Conservation (phyloP, 2,797 vertebrate genomes). For the Spinus olivaceus region DNA sequence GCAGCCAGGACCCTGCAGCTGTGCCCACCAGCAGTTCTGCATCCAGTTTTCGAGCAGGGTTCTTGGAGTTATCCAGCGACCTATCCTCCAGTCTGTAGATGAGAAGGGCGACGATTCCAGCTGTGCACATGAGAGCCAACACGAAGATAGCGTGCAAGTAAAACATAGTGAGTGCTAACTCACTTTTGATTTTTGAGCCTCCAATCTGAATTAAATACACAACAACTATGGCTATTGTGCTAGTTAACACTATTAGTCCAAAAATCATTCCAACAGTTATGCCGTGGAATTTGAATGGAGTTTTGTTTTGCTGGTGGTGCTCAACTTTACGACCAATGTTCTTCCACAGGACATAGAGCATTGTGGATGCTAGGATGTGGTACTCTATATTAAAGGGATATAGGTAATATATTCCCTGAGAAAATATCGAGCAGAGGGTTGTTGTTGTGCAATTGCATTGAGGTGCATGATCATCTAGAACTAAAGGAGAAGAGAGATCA, state of each 20-base stretch:
- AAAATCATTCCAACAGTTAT: conserved; percentile 81
- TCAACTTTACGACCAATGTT: conserved; percentile 90
- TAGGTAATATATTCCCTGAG: conserved; percentile 89
- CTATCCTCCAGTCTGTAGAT: conserved; percentile 84
- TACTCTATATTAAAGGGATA: conserved; percentile 98
- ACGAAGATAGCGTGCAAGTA: conserved; percentile 86
- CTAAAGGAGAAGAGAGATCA: conserved; percentile 37
- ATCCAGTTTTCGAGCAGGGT: conserved; percentile 89
- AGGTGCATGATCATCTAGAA: conserved; percentile 79
- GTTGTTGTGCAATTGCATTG: conserved; percentile 89
- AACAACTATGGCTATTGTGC: conserved; percentile 88
- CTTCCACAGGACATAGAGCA: conserved; percentile 97
- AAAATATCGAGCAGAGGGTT: conserved; percentile 85
- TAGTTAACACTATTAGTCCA: conserved; percentile 83
- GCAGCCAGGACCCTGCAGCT: conserved; percentile 91
- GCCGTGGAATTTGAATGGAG: conserved; percentile 74
- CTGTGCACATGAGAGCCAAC: conserved; percentile 85
- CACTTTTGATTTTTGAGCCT: conserved; percentile 77
- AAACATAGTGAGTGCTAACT: conserved; percentile 88
- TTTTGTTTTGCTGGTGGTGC: conserved; percentile 75
- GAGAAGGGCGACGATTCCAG: conserved; percentile 79
- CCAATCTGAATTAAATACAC: conserved; percentile 89
- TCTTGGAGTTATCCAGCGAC: conserved; percentile 83
- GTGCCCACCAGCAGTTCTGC: conserved; percentile 88
- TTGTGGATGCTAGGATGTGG: conserved; percentile 93